Evolutionary conservation across 2,888 invertebrate species (phyloP).

Genomic region (Allacma fusca): DNA sequence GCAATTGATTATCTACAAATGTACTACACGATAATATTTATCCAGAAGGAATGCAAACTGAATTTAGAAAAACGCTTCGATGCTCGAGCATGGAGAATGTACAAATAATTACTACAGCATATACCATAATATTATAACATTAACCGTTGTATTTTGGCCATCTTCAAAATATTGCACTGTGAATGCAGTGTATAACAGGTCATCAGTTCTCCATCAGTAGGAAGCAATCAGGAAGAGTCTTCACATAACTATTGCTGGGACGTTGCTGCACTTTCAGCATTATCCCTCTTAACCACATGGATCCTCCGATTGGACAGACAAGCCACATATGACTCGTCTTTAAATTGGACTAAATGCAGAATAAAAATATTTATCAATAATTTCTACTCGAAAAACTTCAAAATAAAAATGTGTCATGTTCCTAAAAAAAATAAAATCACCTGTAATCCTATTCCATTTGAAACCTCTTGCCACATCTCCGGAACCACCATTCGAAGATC

Average conservation of each 20-base stretch:
- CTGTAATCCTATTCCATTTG: slow-evolving; percentile 55
- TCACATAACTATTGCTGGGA: neutral
- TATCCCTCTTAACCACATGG: slow-evolving; percentile 76
- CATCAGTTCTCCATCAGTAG: too few species aligned
- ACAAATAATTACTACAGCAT: too few species aligned
- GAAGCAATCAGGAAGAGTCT: too few species aligned
- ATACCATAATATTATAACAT: too few species aligned
- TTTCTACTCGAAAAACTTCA: neutral
- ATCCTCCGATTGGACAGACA: slow-evolving; percentile 89
- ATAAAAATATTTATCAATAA: slow-evolving; percentile 51
- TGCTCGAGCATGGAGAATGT: too few species aligned
- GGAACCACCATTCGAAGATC: slow-evolving; percentile 38
- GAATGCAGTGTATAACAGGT: too few species aligned
- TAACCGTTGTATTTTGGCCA: too few species aligned
- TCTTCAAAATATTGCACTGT: too few species aligned
- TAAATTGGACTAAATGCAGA: slow-evolving; percentile 82
- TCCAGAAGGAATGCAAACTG: too few species aligned
- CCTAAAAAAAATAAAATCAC: slow-evolving; percentile 33
- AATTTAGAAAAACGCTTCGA: too few species aligned
- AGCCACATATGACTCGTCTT: slow-evolving; percentile 84
- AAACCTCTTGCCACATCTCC: slow-evolving; percentile 36
- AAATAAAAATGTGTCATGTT: neutral
- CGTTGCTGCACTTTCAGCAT: slow-evolving; percentile 14
- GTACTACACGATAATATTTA: too few species aligned
- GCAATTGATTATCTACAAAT: too few species aligned